phyloP scores from a whole-genome alignment of 2,113 vertebrate genomes.

The Genyomyrus donnyi region DNA sequence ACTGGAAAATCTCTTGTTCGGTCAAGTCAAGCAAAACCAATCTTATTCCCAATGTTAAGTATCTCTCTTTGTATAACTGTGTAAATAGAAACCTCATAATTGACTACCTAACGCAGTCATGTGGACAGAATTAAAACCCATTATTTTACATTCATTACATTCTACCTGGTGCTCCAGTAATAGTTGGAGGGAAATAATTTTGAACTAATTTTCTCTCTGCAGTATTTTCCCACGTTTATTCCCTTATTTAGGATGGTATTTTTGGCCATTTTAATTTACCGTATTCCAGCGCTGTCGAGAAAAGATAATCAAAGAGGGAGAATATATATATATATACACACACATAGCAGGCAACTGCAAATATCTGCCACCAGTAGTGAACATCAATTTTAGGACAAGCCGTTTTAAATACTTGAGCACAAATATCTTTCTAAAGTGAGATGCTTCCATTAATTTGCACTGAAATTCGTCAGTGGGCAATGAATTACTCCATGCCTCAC shows the following conservation, averaged over 20 bases:
- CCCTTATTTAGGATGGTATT: background rate
- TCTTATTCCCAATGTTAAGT: background rate
- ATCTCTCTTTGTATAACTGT: background rate
- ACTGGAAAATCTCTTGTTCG: background rate
- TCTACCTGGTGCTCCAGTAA: background rate
- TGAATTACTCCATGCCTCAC: background rate
- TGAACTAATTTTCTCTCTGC: background rate
- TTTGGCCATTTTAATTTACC: background rate
- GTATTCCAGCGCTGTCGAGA: background rate
- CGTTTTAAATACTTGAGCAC: background rate
- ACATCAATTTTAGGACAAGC: background rate
- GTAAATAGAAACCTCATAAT: slow-evolving; percentile 5
- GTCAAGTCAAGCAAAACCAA: background rate
- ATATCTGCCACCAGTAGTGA: background rate
- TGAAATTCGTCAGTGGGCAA: background rate
- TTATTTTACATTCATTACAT: background rate
- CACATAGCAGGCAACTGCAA: background rate
- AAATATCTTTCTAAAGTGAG: slow-evolving; percentile 1
- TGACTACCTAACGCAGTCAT: background rate
- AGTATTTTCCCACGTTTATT: background rate
- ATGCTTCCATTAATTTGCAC: background rate
- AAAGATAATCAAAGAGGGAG: background rate
- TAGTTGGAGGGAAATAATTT: background rate
- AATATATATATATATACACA: background rate
- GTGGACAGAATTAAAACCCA: background rate